phyloP scores from a whole-genome alignment of 2,797 vertebrate genomes.

The Alectoris magna region DNA sequence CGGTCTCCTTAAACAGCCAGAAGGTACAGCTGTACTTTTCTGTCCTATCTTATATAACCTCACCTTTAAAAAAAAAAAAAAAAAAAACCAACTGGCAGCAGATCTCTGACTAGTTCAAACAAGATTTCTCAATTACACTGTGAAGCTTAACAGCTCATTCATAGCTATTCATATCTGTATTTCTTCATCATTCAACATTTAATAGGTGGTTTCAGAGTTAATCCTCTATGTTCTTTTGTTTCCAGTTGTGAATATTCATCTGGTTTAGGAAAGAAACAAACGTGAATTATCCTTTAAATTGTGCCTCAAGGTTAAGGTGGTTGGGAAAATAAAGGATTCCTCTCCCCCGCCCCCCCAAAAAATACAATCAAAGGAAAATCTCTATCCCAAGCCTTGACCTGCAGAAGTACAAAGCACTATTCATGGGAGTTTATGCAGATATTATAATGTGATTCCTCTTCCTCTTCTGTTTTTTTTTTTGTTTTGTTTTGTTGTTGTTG shows the following conservation, averaged over 20 bases:
- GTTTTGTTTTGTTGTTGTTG: too few relatives aligned
- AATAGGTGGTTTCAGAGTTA: constrained; percentile 44
- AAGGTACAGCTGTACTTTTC: background rate
- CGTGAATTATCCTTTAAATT: constrained; percentile 1
- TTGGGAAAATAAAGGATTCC: constrained; percentile 17
- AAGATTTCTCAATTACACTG: background rate
- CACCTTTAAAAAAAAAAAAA: background rate
- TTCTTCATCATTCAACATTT: constrained; percentile 55
- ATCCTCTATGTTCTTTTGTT: constrained; percentile 43
- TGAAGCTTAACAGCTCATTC: constrained; percentile 20
- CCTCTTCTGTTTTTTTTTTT: background rate
- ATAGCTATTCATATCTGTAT: constrained; percentile 2
- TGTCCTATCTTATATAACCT: background rate
- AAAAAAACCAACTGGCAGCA: background rate
- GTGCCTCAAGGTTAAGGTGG: constrained; percentile 8
- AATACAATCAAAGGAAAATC: background rate
- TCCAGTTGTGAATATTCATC: constrained; percentile 50
- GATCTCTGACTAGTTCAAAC: constrained; percentile 33
- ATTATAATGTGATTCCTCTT: background rate
- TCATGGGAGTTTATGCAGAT: background rate
- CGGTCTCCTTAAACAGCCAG: background rate
- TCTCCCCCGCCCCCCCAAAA: background rate
- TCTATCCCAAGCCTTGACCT: background rate
- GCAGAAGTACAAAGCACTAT: background rate
- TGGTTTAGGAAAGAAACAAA: constrained; percentile 6